A percentile compares a stretch with the other conserved stretches of the same genome.
Evolutionary conservation across 2,888 invertebrate genomes (phyloP).

Genomic region (Machimus rusticus): DNA sequence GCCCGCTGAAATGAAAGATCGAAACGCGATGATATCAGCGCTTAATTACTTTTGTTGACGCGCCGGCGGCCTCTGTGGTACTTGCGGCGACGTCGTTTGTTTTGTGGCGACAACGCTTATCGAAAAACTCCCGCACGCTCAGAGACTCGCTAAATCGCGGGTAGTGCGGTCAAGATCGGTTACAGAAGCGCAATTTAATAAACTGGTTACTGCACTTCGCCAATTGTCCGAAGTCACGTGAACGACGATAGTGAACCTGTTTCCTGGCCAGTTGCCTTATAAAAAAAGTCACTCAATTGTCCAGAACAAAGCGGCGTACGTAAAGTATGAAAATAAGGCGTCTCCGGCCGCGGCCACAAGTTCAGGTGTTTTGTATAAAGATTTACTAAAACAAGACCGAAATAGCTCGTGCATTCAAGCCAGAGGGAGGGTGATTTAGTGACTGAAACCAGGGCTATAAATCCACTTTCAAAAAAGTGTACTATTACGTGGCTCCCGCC

Average conservation of each 20-base stretch:
- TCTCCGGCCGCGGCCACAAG: not conserved
- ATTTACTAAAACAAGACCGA: not conserved
- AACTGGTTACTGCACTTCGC: not conserved
- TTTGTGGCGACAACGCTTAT: not conserved
- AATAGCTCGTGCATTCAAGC: not conserved
- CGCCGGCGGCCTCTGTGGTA: not conserved
- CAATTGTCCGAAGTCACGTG: slow-evolving; percentile 10
- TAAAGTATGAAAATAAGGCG: not conserved
- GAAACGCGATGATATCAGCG: not conserved
- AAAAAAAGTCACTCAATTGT: not conserved
- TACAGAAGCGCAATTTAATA: not conserved
- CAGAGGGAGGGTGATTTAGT: not conserved
- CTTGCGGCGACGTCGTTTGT: not conserved
- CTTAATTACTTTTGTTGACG: slow-evolving; percentile 14
- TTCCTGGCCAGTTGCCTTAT: slow-evolving; percentile 32
- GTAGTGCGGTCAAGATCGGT: not conserved
- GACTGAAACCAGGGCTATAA: not conserved
- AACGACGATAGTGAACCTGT: slow-evolving; percentile 21
- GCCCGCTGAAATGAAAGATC: not conserved
- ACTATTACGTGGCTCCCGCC: not conserved
- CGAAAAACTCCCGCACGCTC: slow-evolving; percentile 8
- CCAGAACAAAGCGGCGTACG: not conserved
- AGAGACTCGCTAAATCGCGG: not conserved
- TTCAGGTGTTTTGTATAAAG: not conserved
- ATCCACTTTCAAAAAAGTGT: not conserved